Conservation (phyloP, 1,140 invertebrate species). For the Heliconius himera region DNA sequence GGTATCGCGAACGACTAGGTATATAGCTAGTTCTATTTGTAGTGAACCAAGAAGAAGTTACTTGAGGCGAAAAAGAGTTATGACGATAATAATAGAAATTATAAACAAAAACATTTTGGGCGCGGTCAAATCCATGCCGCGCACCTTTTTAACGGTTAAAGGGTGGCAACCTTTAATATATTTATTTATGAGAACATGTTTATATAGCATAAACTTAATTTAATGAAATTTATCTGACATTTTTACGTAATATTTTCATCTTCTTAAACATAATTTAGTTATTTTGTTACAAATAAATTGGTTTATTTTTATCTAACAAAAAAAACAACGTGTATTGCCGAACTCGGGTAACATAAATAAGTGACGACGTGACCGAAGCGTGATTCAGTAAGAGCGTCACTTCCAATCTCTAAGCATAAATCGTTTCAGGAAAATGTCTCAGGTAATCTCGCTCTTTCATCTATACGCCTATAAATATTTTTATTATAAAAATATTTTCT, state of each 20-base stretch:
- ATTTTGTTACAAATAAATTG: background rate
- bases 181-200: background rate
- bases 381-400: constrained; percentile 4
- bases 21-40: too few species aligned
- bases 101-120: too few species aligned
- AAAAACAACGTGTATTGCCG: background rate
- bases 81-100: too few species aligned
- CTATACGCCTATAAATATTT: constrained; percentile 6
- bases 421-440: background rate
- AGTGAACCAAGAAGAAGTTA: too few species aligned
- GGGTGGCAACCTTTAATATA: background rate
- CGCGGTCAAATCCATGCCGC: too few species aligned
- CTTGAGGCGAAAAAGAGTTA: too few species aligned
- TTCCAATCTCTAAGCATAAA: constrained; percentile 1
- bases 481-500: background rate
- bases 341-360: constrained; percentile 6
- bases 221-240: background rate
- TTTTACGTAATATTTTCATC: background rate
- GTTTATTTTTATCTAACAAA: background rate
- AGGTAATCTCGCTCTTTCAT: constrained; percentile 5
- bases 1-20: too few species aligned
- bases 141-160: too few species aligned
- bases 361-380: constrained; percentile 6
- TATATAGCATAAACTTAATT: background rate
- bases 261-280: background rate